Conservation (phyloP, 2,797 vertebrate species). For the Silurus lanzhouensis region DNA sequence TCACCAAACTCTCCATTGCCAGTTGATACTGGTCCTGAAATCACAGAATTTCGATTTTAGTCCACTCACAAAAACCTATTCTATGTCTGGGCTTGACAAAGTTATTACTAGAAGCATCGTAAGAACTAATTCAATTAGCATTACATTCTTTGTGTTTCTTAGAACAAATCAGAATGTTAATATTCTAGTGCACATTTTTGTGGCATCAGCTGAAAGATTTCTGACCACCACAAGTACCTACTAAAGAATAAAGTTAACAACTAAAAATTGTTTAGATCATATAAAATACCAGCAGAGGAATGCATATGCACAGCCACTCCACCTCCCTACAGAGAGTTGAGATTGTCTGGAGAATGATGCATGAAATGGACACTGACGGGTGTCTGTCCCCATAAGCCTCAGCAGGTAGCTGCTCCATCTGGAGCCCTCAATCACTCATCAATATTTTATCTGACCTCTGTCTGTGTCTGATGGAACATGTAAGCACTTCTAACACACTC, state of each 20-base stretch:
- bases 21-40: slow-evolving; percentile 77
- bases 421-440: slow-evolving; percentile 69
- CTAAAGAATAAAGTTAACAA: not conserved
- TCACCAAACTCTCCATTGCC: slow-evolving; percentile 95
- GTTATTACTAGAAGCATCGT: too few species aligned
- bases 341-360: slow-evolving; percentile 30
- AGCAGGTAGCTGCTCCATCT: slow-evolving; percentile 76
- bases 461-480: slow-evolving; percentile 11
- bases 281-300: not conserved
- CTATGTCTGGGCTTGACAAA: not conserved
- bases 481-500: slow-evolving; percentile 24
- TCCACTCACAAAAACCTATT: not conserved
- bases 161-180: not conserved
- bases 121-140: not conserved
- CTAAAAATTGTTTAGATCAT: too few species aligned
- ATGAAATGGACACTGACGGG: slow-evolving; percentile 61
- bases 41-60: not conserved
- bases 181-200: not conserved
- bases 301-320: not conserved
- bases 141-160: not conserved
- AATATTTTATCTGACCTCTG: slow-evolving; percentile 70
- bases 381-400: slow-evolving; percentile 77
- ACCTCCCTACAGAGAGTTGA: slow-evolving; percentile 28
- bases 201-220: too few species aligned
- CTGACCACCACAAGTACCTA: not conserved